phyloP scores from a whole-genome alignment of 2,113 vertebrate genomes.

The Aptenodytes forsteri region DNA sequence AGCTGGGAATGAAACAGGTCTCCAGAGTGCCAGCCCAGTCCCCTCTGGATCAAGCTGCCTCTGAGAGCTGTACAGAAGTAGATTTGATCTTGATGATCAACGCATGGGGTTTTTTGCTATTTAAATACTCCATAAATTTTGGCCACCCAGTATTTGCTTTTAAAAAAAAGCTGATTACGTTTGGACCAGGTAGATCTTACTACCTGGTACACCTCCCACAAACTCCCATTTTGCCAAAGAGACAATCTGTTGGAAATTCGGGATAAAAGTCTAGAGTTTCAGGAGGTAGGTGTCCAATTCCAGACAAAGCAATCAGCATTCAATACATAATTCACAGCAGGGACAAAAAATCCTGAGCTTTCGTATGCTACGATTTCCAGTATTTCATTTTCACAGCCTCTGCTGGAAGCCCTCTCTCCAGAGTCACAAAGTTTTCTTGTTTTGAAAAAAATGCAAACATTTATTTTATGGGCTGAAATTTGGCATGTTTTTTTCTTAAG shows the following conservation, averaged over 20 bases:
- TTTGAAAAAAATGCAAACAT: neutral
- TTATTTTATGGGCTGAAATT: slow-evolving; percentile 1
- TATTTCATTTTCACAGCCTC: slow-evolving; percentile 34
- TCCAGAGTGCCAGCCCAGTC: neutral
- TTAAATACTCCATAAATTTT: neutral
- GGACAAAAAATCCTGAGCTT: slow-evolving; percentile 7
- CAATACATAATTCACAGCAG: slow-evolving; percentile 52
- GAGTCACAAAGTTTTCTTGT: slow-evolving; percentile 11
- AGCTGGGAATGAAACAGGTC: neutral
- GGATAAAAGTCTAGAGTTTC: neutral
- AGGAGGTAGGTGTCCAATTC: neutral
- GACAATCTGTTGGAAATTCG: neutral
- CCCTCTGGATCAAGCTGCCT: neutral
- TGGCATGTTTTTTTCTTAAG: neutral
- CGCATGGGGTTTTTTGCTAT: neutral
- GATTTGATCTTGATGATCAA: neutral
- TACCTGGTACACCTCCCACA: neutral
- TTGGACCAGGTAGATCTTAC: neutral
- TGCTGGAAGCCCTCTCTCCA: slow-evolving; percentile 22
- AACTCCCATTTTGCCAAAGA: neutral
- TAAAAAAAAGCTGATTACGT: neutral
- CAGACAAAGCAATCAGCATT: slow-evolving; percentile 38
- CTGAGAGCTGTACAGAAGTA: neutral
- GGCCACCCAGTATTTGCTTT: neutral
- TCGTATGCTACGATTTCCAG: neutral